Base-by-base conservation (phyloP, 2,113 vertebrate genomes). In the Chionomys nivalis region DNA sequence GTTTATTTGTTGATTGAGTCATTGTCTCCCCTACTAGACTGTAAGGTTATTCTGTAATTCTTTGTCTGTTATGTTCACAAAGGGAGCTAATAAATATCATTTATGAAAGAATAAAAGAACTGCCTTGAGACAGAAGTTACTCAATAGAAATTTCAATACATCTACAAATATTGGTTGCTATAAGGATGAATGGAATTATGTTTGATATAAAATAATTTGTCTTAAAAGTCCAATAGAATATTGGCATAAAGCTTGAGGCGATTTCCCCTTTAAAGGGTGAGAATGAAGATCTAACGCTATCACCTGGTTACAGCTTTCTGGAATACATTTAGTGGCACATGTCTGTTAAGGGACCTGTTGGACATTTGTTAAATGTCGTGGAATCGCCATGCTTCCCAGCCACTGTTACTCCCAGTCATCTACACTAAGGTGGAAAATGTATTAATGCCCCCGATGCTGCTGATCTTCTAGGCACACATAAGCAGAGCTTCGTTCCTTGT, bases 51-150 rank as follows among this genome's bases (percentile, higher is more conserved):
- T 55, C 47, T n/a, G 3, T 26, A 47, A n/a, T 73, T 39, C 55
- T 88, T 72, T 58, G 47, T 39, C 52, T 91, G 47, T 52, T 66
- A 44, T 52, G 24, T 89, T 91, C 13, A 42, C 10, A 95, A n/a
- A 70, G 66, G 9, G 63, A 63, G 3, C 39, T 90, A 92, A 47
- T 87, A 87, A 92, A 78, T 73, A 78, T 52, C 39, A 31, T 82
- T 96, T 44, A 66, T 66, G 4, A 90, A 61, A 61, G 12, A 75
- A 78, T 28, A 39, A 87, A 91, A 95, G 39, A 86, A 91, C 10
- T 89, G 17, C 4, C 5, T 72, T 89, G 44, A 73, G 61, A 95
- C 75, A 93, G 36, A 47, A 94, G 16, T 61, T 87, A 85, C 26
- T 28, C 79, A 26, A 79, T 88, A 68, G 31, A 17, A 14, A 91